These are phyloP conservation scores for Argentina silus DNA, from an alignment of 2,797 vertebrate genomes.

Conservation along the genomic window DNA sequence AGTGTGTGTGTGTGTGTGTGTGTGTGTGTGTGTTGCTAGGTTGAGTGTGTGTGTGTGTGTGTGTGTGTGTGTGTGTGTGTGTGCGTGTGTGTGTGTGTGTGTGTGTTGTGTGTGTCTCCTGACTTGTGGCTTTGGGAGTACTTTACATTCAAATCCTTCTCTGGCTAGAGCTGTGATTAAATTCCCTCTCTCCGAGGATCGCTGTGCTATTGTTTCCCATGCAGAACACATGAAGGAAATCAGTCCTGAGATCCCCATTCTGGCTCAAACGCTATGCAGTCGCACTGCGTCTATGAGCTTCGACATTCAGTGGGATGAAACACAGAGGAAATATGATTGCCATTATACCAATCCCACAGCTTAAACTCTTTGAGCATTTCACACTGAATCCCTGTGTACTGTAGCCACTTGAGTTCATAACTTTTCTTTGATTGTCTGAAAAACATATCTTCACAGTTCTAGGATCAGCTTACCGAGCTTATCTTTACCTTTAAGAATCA, in stretches of 20 bases:
- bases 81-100: background rate
- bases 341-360: slow-evolving; percentile 62
- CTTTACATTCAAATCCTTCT: slow-evolving; percentile 74
- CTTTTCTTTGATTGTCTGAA: background rate
- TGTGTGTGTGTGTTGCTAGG: no score
- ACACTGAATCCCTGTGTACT: slow-evolving; percentile 35
- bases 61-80: slow-evolving; percentile 6
- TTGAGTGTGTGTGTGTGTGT: background rate
- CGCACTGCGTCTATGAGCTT: slow-evolving; percentile 61
- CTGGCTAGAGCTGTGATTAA: slow-evolving; percentile 71
- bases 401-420: slow-evolving; percentile 33
- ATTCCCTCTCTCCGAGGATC: slow-evolving; percentile 56
- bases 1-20: background rate
- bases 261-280: slow-evolving; percentile 58
- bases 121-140: slow-evolving; percentile 37
- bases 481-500: slow-evolving; percentile 51
- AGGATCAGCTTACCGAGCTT: slow-evolving; percentile 18
- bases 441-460: background rate
- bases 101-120: background rate
- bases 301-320: slow-evolving; percentile 65
- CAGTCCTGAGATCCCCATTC: slow-evolving; percentile 67
- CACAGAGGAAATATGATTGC: slow-evolving; percentile 66
- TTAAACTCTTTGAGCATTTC: slow-evolving; percentile 64
- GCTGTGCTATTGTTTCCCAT: slow-evolving; percentile 70
- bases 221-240: slow-evolving; percentile 67